Evolutionary conservation across 1,140 invertebrate genomes (phyloP), one percentile per base, ranked within the genome.

Genomic region (Papilio aristodemus): DNA sequence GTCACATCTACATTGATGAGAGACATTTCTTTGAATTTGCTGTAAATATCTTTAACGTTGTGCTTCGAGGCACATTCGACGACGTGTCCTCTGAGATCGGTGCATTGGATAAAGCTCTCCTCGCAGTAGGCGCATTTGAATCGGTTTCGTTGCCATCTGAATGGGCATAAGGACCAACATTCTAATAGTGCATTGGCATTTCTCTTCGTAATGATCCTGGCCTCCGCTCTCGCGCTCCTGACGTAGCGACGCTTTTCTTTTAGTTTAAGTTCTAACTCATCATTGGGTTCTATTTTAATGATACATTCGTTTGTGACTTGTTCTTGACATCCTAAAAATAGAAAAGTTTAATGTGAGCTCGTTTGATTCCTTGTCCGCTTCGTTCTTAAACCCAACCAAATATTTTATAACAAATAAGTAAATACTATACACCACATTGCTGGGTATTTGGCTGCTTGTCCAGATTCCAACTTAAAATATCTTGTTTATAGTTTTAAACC

Each of bases 91-190:
- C 87, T 77, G 0, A 91, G 69, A 5, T 79, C 73, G 0, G 50
- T 36, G 54, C 81, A 87, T 6, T 86, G 85, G 1, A 80, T 84
- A 46, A 88, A 90, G 60, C 81, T 76, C 7, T 78, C 78, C 19
- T 89, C 89, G 66, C 89, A 91, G 67, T 85, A 91, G 0, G 86
- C 80, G 60, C 89, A 91, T 71, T 83, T 86, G 46, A 91, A 90
- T 69, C 78, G 78, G 58, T 87, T 91, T 13, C 76, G 78, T 67
- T 87, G 86, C 89, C 89, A 91, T 67, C 86, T 76, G 66, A 91
- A 91, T 0, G 89, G 89, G 5, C 69, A 77, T 0, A 90, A 14
- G 0, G 83, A 68, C 87, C 87, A 91, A 67, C 87, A 88, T 64
- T 85, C 75, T 6, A 91, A 68, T 11, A 91, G 77, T 0, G 82